Evolutionary conservation across 2,888 invertebrate genomes (phyloP).

Genomic region (Chrysodeixis includens): DNA sequence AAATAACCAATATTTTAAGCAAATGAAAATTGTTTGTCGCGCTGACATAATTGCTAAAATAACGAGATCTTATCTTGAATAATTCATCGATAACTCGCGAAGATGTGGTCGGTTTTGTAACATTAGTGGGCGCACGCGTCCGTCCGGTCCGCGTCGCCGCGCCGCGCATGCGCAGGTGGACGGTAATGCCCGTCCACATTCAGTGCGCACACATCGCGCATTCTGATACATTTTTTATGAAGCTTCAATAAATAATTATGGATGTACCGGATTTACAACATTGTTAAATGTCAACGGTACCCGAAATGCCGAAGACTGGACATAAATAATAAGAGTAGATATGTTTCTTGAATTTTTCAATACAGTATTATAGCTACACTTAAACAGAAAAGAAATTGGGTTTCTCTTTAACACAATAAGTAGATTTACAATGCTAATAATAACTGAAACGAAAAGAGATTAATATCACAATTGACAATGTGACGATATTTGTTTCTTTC

Average conservation of each 20-base stretch:
- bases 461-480: conserved; percentile 38
- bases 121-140: conserved; percentile 69
- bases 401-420: not conserved
- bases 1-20: not conserved
- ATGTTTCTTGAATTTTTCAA: conserved; percentile 19
- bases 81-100: conserved; percentile 61
- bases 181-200: conserved; percentile 57
- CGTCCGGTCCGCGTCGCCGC: conserved; percentile 51
- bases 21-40: conserved; percentile 25
- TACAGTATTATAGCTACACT: not conserved
- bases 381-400: not conserved
- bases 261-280: conserved; percentile 59
- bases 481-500: conserved; percentile 47
- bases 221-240: conserved; percentile 63
- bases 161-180: conserved; percentile 60
- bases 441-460: conserved; percentile 21
- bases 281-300: conserved; percentile 54
- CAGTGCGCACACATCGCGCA: conserved; percentile 56
- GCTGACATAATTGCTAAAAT: conserved; percentile 58
- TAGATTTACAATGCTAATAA: conserved; percentile 1
- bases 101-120: conserved; percentile 56
- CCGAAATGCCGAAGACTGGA: conserved; percentile 29
- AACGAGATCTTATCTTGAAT: conserved; percentile 61
- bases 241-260: conserved; percentile 55
- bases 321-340: conserved; percentile 34